Conservation (phyloP, 2,113 vertebrate species). For the Anguilla japonica region DNA sequence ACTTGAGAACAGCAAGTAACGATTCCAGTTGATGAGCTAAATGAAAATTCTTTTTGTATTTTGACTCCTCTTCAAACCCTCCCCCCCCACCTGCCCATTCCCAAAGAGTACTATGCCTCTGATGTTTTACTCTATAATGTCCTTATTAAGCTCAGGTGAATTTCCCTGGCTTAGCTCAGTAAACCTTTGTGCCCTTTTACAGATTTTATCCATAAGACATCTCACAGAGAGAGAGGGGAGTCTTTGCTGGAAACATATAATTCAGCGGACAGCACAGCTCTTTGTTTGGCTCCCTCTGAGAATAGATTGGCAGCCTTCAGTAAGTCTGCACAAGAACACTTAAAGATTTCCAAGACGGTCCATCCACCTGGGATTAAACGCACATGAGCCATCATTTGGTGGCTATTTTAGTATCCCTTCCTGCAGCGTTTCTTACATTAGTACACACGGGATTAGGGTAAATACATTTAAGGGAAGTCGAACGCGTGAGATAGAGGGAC, state of each 20-base stretch:
- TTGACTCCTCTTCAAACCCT: no score
- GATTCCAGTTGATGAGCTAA: no score
- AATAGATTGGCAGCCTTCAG: slow-evolving; percentile 1
- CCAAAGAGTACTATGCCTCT: no score
- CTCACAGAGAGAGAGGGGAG: neutral
- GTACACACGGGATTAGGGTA: neutral
- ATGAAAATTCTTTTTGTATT: no score
- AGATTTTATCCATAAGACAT: neutral
- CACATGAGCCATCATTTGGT: neutral
- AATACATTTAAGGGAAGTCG: neutral
- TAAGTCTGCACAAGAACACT: slow-evolving; percentile 1
- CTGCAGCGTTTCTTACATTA: neutral
- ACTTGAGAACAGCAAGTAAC: no score
- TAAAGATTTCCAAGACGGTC: slow-evolving; percentile 3
- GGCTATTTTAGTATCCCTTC: neutral
- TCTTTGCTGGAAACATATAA: neutral
- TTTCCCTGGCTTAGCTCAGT: no score
- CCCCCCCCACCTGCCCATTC: no score
- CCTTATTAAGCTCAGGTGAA: no score
- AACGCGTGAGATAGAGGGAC: neutral
- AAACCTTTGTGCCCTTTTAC: no score
- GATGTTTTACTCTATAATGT: no score
- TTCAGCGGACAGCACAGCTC: neutral
- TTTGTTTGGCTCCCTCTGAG: slow-evolving; percentile 9
- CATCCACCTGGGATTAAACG: slow-evolving; percentile 16